Evolutionary conservation across 1,140 invertebrate species (phyloP), one percentile per base, ranked within the genome.

Genomic region (Drosophila orosa): DNA sequence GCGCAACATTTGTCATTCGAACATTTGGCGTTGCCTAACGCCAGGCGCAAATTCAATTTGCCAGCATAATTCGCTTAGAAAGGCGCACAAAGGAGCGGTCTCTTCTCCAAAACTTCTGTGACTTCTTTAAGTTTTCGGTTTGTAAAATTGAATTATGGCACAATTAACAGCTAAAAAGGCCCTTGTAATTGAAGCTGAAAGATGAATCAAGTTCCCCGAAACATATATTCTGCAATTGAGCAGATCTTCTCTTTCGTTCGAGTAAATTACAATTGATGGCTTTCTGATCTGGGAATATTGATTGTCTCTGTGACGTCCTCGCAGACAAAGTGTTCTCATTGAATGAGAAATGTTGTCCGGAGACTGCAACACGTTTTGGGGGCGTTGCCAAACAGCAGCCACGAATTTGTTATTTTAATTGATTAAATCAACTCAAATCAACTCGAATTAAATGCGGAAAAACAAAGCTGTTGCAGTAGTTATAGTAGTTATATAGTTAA

Each of bases 11-110:
- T 44, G 33, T 61, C 56, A 65, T 68, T 77, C 29, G 31, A 57
- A 50, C 69, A 73, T 61, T 72, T 77, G 35, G 25, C 22, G 72
- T 77, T 77, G 74, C 74, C 74, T 77, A 77, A 29, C 31, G 39
- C 31, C 25, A 44, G 74, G 74, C 74, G 74, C 55, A 76, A 76
- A 76, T 87, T 86, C 29, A 86, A 80, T 86, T 86, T 79, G 12
- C 15, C 15, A 19, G 12, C 52, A 22, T 72, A 72, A 72, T 72
- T 72, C 52, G 68, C 15, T 58, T 71, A 58, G 52, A 39, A 33
- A 44, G 33, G n/a, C 10, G 3, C 47, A 52, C 37, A 44, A 44
- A 45, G 22, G 27, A 42, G 3, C 40, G 2, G 27, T 6, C 37
- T 12, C 13, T 19, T 12, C 13, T 19, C 47, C 8, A 22, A 65